phyloP scores from a whole-genome alignment of 1,140 invertebrate genomes.

The Cydia amplana region DNA sequence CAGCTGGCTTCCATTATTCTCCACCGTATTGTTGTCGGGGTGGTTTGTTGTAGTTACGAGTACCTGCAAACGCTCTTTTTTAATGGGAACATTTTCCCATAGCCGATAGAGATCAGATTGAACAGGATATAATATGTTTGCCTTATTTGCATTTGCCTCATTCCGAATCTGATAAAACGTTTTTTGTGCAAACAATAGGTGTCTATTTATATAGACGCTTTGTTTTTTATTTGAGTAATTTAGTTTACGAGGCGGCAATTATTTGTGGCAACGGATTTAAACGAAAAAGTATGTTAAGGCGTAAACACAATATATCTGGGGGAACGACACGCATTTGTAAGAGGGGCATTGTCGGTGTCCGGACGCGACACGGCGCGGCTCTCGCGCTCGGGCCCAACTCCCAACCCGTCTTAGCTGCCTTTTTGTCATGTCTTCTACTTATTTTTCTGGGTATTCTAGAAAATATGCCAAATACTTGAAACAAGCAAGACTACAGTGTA shows the following conservation, averaged over 20 bases:
- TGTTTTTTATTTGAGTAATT: constrained; percentile 25
- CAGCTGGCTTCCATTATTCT: constrained; percentile 77
- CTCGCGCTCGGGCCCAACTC: not conserved
- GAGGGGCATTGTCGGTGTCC: constrained; percentile 18
- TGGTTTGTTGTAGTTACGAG: constrained; percentile 49
- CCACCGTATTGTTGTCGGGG: constrained; percentile 64
- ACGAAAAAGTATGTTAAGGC: constrained; percentile 23
- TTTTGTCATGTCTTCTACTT: constrained; percentile 1
- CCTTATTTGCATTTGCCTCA: constrained; percentile 42
- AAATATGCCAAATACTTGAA: too few species aligned
- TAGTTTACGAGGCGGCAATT: constrained; percentile 14
- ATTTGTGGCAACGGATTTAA: constrained; percentile 30
- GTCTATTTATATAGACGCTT: constrained; percentile 16
- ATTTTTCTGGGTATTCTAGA: not conserved
- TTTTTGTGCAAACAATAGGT: constrained; percentile 13
- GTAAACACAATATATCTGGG: constrained; percentile 34
- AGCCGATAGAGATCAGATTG: constrained; percentile 48
- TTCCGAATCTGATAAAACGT: constrained; percentile 24
- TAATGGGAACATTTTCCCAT: constrained; percentile 51
- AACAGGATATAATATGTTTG: constrained; percentile 42
- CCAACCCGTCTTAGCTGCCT: not conserved
- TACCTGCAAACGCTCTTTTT: constrained; percentile 54
- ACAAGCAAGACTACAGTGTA: too few species aligned
- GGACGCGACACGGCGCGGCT: not conserved
- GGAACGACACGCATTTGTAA: constrained; percentile 26